Percentiles rank a stretch among this genome's conserved stretches.
Evolutionary conservation across 1,140 invertebrate species (phyloP).

Genomic region (Lasioglossum baleicum): DNA sequence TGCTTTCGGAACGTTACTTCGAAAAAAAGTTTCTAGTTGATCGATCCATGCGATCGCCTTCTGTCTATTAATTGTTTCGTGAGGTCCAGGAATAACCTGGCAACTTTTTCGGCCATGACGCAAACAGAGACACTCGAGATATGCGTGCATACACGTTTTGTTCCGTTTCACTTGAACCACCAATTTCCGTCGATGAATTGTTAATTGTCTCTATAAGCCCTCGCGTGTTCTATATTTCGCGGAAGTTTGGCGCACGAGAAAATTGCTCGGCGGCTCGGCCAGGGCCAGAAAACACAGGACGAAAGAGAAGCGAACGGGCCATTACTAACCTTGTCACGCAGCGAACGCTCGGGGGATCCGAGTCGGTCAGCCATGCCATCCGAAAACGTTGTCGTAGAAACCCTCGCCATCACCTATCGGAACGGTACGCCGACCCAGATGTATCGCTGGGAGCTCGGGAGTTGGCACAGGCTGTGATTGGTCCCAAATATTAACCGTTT

Average conservation of each 20-base stretch:
- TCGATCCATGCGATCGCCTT: no score
- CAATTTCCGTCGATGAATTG: background rate
- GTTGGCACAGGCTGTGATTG: no score
- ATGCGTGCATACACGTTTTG: no score
- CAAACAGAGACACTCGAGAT: background rate
- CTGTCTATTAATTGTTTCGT: no score
- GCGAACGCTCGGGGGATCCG: conserved; percentile 19
- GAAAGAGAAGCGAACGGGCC: conserved; percentile 6
- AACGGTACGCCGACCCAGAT: background rate
- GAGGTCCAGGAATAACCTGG: no score
- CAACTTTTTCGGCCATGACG: background rate
- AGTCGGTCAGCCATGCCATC: conserved; percentile 23
- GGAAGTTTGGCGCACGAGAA: background rate
- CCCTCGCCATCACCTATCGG: background rate
- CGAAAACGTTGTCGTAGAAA: conserved; percentile 21
- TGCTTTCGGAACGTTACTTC: no score
- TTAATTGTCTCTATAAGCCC: background rate
- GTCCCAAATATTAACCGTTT: no score
- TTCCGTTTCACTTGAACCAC: background rate
- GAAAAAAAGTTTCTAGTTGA: no score
- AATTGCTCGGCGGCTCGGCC: conserved; percentile 1
- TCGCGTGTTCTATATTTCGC: no score
- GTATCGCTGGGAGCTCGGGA: background rate
- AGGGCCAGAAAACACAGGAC: background rate
- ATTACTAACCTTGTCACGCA: conserved; percentile 37